Conservation (phyloP, 2,797 vertebrate genomes). For the Nothura maculosa region DNA sequence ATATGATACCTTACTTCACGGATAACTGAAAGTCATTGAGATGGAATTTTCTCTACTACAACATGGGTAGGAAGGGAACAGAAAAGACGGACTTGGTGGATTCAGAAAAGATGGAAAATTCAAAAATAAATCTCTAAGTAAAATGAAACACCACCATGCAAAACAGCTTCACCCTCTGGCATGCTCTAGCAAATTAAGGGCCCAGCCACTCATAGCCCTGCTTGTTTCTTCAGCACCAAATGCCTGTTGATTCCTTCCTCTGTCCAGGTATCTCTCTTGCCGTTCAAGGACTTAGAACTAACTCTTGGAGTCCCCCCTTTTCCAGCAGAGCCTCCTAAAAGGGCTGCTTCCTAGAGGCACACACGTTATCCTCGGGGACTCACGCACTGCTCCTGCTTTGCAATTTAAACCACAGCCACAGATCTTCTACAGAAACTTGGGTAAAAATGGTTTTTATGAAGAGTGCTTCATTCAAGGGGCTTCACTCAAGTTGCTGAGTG, state of each 20-base stretch:
- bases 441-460: neutral
- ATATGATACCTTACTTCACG: neutral
- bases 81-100: neutral
- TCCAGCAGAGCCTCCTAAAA: neutral
- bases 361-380: accelerated
- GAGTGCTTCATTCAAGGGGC: neutral
- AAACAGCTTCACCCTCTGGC: neutral
- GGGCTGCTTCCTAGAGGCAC: neutral
- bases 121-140: neutral
- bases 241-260: conserved; percentile 12
- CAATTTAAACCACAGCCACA: neutral
- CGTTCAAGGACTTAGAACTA: neutral
- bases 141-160: neutral
- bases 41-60: neutral
- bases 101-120: neutral
- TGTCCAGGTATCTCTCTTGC: conserved; percentile 2
- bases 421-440: neutral
- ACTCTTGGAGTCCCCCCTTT: neutral
- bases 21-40: neutral
- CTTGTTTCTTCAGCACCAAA: conserved; percentile 7
- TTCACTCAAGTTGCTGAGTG: neutral
- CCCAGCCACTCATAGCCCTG: neutral
- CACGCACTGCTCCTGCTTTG: accelerated
- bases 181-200: conserved; percentile 2
- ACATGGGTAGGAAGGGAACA: neutral